Conservation (phyloP, 2,797 vertebrate species). For the Girardinus metallicus region DNA sequence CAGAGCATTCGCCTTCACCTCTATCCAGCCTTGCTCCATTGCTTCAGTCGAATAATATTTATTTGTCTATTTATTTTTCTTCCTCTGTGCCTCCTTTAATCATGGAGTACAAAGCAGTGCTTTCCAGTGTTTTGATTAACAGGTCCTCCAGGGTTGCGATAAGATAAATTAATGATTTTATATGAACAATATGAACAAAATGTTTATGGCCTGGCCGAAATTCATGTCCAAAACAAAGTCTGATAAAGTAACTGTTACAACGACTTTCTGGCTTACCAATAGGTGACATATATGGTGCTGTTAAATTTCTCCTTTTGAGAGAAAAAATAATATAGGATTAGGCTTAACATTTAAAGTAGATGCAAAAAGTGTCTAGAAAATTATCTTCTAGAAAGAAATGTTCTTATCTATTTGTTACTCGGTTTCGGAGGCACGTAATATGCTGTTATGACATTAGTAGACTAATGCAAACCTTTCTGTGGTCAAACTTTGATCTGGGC, state of each 20-base stretch:
- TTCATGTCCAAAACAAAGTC: conserved; percentile 52
- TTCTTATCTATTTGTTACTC: not conserved
- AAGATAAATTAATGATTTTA: conserved; percentile 46
- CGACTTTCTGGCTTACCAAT: conserved; percentile 56
- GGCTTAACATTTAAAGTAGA: not conserved
- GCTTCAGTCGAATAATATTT: not conserved
- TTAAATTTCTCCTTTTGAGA: conserved; percentile 35
- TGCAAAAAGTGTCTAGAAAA: not conserved
- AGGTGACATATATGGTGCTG: conserved; percentile 33
- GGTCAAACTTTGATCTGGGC: conserved; percentile 27
- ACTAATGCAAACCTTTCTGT: conserved; percentile 2
- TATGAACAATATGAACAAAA: conserved; percentile 50
- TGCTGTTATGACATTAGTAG: not conserved
- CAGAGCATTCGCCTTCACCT: conserved; percentile 20
- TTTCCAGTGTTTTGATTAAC: conserved; percentile 26
- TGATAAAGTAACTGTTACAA: conserved; percentile 37
- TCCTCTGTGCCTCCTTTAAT: conserved; percentile 20
- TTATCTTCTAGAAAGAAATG: not conserved
- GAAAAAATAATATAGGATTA: conserved; percentile 10
- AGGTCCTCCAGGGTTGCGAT: conserved; percentile 11
- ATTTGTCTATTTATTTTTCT: not conserved
- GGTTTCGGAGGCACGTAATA: not conserved
- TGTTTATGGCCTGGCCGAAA: conserved; percentile 44
- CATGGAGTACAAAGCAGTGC: not conserved
- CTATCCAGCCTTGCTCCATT: conserved; percentile 20